Conservation (phyloP, 2,797 vertebrate species). For the Heterohyrax brucei region DNA sequence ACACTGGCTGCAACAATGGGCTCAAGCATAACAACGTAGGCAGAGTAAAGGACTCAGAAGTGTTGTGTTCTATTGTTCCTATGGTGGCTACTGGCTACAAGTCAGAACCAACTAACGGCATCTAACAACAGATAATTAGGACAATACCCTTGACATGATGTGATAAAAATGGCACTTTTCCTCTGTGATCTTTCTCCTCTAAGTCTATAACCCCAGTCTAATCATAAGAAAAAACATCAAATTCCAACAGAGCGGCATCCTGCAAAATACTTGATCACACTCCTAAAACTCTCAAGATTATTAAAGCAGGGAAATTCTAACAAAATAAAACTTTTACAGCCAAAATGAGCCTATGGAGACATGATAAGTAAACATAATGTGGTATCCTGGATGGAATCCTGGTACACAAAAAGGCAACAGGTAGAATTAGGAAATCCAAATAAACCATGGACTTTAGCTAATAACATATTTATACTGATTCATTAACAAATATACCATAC, state of each 20-base stretch:
- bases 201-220: constrained; percentile 43
- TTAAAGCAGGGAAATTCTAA: constrained; percentile 51
- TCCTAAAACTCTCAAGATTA: not conserved
- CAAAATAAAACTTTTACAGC: constrained; percentile 56
- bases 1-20: too few relatives aligned
- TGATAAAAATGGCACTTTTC: constrained; percentile 40
- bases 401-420: constrained; percentile 60
- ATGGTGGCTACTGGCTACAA: too few relatives aligned
- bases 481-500: constrained; percentile 34
- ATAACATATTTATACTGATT: constrained; percentile 22
- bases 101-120: too few relatives aligned
- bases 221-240: constrained; percentile 60
- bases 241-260: constrained; percentile 13
- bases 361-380: constrained; percentile 52
- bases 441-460: constrained; percentile 52
- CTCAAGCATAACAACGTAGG: too few relatives aligned
- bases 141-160: not conserved
- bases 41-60: too few relatives aligned
- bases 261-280: constrained; percentile 69
- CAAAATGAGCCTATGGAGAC: constrained; percentile 64
- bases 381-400: not conserved
- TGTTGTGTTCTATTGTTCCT: too few relatives aligned
- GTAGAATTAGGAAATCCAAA: constrained; percentile 53
- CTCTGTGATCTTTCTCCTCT: constrained; percentile 38
- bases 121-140: too few relatives aligned